A percentile compares a stretch with the other conserved stretches of the same genome.
Conservation (phyloP, 2,797 vertebrate genomes). For the Channallabes apus region DNA sequence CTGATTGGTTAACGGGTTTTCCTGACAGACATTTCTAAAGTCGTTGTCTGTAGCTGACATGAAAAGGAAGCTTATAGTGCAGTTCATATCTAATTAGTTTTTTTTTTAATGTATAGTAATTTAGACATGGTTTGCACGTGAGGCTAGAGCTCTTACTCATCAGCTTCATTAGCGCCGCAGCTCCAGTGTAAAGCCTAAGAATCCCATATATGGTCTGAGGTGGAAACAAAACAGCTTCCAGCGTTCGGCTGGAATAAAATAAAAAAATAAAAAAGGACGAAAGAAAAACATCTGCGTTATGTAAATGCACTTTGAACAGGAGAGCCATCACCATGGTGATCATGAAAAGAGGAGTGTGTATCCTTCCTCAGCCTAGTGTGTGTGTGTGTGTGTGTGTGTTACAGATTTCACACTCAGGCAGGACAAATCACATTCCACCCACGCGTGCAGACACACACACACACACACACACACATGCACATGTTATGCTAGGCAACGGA, state of each 20-base stretch:
- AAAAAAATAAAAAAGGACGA: background rate
- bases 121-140: background rate
- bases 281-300: constrained; percentile 48
- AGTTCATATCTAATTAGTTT: background rate
- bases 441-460: constrained; percentile 36
- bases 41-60: background rate
- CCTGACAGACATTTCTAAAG: background rate
- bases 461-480: constrained; percentile 24
- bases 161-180: background rate
- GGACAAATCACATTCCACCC: constrained; percentile 55
- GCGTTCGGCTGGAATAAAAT: constrained; percentile 4
- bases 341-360: constrained; percentile 33
- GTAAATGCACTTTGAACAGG: constrained; percentile 51
- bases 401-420: constrained; percentile 53
- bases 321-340: constrained; percentile 55
- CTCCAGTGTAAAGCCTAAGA: background rate
- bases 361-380: constrained; percentile 29
- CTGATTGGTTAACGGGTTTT: background rate
- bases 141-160: background rate
- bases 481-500: constrained; percentile 5
- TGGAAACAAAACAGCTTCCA: background rate
- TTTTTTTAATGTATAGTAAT: background rate
- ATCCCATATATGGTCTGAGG: background rate
- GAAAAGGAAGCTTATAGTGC: background rate
- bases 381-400: constrained; percentile 31